phyloP scores from a whole-genome alignment of 2,797 vertebrate genomes.

The Monodelphis domestica region DNA sequence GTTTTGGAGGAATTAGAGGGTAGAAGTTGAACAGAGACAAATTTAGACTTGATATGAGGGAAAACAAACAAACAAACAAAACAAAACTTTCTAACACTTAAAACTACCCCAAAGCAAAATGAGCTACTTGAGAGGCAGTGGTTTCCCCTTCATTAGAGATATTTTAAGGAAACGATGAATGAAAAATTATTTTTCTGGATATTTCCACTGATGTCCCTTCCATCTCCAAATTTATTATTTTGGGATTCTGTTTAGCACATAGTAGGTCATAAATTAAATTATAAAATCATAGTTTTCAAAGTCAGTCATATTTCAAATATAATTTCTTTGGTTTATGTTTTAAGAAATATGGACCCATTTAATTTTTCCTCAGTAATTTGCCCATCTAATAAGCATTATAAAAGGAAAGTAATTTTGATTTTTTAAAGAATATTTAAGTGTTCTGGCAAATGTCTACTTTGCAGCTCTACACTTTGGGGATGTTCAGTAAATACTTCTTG shows the following conservation, averaged over 20 bases:
- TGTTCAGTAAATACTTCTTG: not conserved
- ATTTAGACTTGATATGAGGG: not conserved
- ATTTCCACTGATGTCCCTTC: not conserved
- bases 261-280: not conserved
- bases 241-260: not conserved
- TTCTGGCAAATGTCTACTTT: not conserved
- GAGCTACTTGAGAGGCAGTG: not conserved
- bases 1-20: not conserved
- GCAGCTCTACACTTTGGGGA: not conserved
- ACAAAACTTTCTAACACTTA: not conserved
- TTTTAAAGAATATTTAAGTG: slow-evolving; percentile 7
- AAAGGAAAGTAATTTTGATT: slow-evolving; percentile 25
- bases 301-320: not conserved
- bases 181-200: not conserved
- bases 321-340: not conserved
- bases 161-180: not conserved
- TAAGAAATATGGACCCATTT: slow-evolving; percentile 22
- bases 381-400: not conserved
- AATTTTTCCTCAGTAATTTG: not conserved
- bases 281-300: not conserved
- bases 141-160: not conserved
- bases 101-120: not conserved
- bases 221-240: not conserved
- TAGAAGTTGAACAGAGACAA: not conserved
- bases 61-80: not conserved